Conservation (phyloP, 1,140 invertebrate genomes). For the Lepidurus apus region DNA sequence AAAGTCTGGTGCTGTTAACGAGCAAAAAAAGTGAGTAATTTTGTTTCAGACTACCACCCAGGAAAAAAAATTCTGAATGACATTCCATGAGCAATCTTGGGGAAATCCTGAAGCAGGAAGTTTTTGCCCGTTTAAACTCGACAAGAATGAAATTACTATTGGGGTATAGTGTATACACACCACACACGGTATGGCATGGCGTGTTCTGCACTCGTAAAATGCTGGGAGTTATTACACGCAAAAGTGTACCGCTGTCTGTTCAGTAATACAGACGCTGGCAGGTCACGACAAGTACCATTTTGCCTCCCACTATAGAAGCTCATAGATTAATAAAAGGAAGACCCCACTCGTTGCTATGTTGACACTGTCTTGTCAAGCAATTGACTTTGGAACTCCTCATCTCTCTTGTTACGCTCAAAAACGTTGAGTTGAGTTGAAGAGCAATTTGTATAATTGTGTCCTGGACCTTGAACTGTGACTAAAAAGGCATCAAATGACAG, state of each 20-base stretch:
- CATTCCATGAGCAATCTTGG: too few relatives aligned
- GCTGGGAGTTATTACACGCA: not conserved
- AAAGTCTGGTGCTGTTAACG: too few relatives aligned
- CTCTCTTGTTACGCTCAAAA: not conserved
- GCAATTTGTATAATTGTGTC: too few relatives aligned
- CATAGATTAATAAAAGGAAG: not conserved
- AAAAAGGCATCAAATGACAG: too few relatives aligned
- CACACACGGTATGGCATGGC: not conserved
- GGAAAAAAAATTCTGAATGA: too few relatives aligned
- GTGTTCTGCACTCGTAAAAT: not conserved
- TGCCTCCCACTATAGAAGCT: conserved; percentile 5
- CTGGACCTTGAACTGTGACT: too few relatives aligned
- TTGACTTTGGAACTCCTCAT: not conserved
- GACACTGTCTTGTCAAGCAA: not conserved
- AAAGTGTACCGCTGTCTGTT: not conserved
- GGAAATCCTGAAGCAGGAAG: not conserved
- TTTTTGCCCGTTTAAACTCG: not conserved
- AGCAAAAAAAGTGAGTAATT: too few relatives aligned
- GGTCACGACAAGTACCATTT: not conserved
- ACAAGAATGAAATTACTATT: not conserved
- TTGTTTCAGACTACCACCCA: too few relatives aligned
- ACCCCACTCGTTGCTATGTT: not conserved
- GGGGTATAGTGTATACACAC: too few relatives aligned
- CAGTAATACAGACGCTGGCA: not conserved
- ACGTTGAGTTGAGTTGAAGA: too few relatives aligned